Conservation (phyloP, 2,113 vertebrate genomes). For the Embiotoca jacksoni region DNA sequence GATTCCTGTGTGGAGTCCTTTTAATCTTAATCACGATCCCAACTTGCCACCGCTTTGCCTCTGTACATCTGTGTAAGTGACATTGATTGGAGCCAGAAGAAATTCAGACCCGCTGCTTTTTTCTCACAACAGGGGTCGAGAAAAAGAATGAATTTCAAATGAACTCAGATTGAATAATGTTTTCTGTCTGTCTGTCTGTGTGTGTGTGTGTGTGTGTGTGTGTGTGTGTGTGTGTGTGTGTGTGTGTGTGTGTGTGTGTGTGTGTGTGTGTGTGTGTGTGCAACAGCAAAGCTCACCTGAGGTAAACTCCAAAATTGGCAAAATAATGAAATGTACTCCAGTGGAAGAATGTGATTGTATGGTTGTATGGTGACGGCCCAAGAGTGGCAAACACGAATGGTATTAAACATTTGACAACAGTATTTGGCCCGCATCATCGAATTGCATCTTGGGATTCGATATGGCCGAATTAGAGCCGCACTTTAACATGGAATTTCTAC, state of each 20-base stretch:
- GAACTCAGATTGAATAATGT: constrained; percentile 5
- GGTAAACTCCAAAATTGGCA: constrained; percentile 11
- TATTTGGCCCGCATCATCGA: neutral
- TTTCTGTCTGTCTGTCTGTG: neutral
- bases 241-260: no score
- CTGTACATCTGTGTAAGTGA: neutral
- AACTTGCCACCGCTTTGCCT: neutral
- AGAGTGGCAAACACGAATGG: no score
- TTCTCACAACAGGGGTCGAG: neutral
- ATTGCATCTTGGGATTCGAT: neutral
- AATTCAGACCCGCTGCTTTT: constrained; percentile 22
- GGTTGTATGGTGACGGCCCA: neutral
- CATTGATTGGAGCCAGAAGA: neutral
- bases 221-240: no score
- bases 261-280: no score
- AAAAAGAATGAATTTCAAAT: constrained; percentile 22
- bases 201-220: no score
- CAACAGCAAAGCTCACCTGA: constrained; percentile 12
- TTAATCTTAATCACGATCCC: constrained; percentile 37
- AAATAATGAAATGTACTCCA: constrained; percentile 46
- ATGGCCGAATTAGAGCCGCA: no score
- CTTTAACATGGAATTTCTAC: no score
- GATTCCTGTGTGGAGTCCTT: neutral
- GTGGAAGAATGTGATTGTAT: constrained; percentile 35
- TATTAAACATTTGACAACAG: neutral